These are phyloP conservation scores for Cnemophilus loriae DNA, from an alignment of 2,113 vertebrate species.

Conservation along the genomic window DNA sequence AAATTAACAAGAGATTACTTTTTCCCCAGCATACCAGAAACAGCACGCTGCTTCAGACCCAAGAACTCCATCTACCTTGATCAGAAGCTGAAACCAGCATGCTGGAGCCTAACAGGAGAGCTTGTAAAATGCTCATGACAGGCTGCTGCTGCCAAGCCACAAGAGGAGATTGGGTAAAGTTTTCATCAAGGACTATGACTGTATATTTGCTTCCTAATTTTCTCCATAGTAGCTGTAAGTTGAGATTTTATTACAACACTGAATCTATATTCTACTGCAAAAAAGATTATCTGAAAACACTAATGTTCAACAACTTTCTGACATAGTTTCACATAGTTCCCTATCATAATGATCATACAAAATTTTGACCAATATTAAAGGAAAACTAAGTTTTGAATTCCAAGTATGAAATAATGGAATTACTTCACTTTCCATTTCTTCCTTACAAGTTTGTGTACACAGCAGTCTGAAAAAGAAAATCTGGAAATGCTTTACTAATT, in stretches of 20 bases:
- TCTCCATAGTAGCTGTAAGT: background rate
- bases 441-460: background rate
- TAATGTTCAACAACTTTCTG: background rate
- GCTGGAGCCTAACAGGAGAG: background rate
- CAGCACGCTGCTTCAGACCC: rapidly evolving
- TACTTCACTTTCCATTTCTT: background rate
- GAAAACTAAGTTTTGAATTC: background rate
- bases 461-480: background rate
- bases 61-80: background rate
- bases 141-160: background rate
- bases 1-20: background rate
- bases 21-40: background rate
- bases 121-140: background rate
- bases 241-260: background rate
- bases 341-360: background rate
- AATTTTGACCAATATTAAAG: background rate
- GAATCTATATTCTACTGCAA: background rate
- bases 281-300: background rate
- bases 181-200: background rate
- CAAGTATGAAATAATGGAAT: background rate
- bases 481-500: background rate
- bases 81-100: background rate
- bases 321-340: background rate
- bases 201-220: background rate
- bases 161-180: background rate